Evolutionary conservation across 1,140 invertebrate genomes (phyloP).

Genomic region (Sesamia nonagrioides): DNA sequence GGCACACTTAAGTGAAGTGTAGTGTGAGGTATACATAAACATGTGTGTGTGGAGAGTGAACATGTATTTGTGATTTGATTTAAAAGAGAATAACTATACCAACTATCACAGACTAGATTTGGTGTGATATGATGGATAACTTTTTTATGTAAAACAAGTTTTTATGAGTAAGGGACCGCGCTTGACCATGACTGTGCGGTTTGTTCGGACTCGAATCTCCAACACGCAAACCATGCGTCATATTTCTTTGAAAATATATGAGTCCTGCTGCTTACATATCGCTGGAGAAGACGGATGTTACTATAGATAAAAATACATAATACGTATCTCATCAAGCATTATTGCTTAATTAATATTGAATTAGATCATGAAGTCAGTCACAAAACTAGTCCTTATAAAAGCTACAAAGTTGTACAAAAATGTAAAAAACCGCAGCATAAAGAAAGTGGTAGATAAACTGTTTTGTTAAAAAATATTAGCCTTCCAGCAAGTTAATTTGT

Average conservation of each 20-base stretch:
- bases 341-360: background rate
- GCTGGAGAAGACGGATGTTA: slow-evolving; percentile 6
- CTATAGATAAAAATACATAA: background rate
- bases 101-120: no score
- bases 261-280: slow-evolving; percentile 19
- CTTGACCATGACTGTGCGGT: slow-evolving; percentile 8
- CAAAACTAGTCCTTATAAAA: no score
- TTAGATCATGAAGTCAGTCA: background rate
- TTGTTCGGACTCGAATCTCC: background rate
- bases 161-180: slow-evolving; percentile 5
- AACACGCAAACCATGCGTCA: slow-evolving; percentile 10
- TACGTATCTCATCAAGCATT: background rate
- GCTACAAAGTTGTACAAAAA: background rate
- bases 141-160: background rate
- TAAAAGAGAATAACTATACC: no score
- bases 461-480: no score
- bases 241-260: slow-evolving; percentile 24
- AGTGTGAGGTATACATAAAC: no score
- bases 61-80: no score
- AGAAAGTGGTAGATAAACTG: background rate
- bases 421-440: no score
- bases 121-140: no score
- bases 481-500: no score
- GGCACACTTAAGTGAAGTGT: no score
- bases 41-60: no score